Base-by-base conservation (phyloP, 2,113 vertebrate genomes). In the Aptenodytes patagonicus region DNA sequence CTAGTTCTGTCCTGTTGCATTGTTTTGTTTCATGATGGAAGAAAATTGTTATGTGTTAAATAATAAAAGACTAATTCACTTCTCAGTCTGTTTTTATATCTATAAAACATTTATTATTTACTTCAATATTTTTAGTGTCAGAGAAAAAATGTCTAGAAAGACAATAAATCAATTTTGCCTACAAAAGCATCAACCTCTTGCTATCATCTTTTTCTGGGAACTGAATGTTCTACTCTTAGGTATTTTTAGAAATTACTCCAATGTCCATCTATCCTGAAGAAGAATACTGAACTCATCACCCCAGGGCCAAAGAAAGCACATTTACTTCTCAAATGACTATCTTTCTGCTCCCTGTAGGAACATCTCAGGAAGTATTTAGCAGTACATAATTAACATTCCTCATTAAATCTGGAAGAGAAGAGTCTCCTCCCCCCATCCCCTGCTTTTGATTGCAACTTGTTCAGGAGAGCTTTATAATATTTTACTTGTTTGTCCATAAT, bases 401-500 rank as follows among this genome's bases (percentile, higher is more conserved):
- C 9, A 36, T 31, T 54, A 60, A 26, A 8, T 75, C 15, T 57
- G 5, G 25, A 75, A 38, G 10, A 49, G 7, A 75, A 49, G 25
- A 3, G 2, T 68, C 6, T 55, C 22, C 9, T 51, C 3, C 13
- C 24, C 7, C 13, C 6, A 29, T 42, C 61, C 44, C 8, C 19
- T 26, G 20, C 31, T 79, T 88, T 62, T 36, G 36, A 93, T 77
- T 83, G 75, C 93, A 94, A 87, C 61, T n/a, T 80, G 7, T 71
- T 91, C 52, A 79, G 54, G 75, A 95, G 54, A 89, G 7, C 26
- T 85, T 94, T 91, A 55, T 69, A 51, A 29, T 51, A 85, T 69
- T 96, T 68, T 52, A 49, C 32, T 54, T 73, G 42, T 80, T 90
- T 95, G 18, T 82, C 38, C n/a, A 68, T 81, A 97, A 95, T 89